Evolutionary conservation across 2,888 invertebrate species (phyloP).

Genomic region (Athalia rosae): DNA sequence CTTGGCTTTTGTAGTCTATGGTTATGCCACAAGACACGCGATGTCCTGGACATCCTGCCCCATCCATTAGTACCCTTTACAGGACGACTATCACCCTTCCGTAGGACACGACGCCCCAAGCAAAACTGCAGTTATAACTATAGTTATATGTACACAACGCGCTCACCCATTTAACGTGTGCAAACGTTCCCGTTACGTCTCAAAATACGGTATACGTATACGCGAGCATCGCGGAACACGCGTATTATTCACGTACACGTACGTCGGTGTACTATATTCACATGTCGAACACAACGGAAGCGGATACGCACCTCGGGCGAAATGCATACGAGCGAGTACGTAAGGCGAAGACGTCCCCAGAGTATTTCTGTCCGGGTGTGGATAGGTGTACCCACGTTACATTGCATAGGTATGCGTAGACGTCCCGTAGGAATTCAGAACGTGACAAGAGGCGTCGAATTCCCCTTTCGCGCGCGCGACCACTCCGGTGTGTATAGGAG

Average conservation of each 20-base stretch:
- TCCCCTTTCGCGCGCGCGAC: background rate
- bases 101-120: slow-evolving; percentile 9
- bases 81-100: slow-evolving; percentile 19
- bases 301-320: background rate
- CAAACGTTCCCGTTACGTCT: background rate
- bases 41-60: slow-evolving; percentile 49
- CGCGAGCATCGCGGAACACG: no score
- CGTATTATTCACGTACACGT: no score
- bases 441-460: background rate
- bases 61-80: slow-evolving; percentile 45
- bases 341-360: background rate
- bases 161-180: background rate
- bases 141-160: background rate
- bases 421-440: slow-evolving; percentile 27
- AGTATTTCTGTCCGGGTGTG: background rate
- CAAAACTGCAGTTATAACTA: slow-evolving; percentile 10
- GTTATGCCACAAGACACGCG: slow-evolving; percentile 59
- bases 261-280: no score
- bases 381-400: no score
- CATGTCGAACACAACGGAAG: background rate
- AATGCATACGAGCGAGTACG: background rate
- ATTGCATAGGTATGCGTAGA: background rate
- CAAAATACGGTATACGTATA: background rate
- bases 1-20: slow-evolving; percentile 57
- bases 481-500: slow-evolving; percentile 1